Conservation (phyloP, 2,888 invertebrate species). For the Neuroscelio doddi region DNA sequence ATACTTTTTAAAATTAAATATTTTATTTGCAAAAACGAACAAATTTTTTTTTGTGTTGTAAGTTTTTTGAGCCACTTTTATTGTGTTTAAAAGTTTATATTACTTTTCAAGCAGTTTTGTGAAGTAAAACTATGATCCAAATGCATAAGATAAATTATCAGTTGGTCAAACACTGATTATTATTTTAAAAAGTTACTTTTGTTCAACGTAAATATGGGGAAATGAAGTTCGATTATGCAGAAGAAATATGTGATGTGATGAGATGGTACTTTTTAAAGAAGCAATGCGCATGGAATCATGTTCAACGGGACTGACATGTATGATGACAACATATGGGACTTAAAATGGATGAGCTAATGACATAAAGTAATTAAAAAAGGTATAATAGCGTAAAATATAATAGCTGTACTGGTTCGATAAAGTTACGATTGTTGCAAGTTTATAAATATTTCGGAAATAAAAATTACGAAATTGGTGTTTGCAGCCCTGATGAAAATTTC, state of each 20-base stretch:
- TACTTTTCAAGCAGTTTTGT: not conserved
- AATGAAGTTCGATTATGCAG: slow-evolving; percentile 1
- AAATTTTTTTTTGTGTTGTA: too few species aligned
- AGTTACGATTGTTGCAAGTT: too few species aligned
- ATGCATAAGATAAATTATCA: not conserved
- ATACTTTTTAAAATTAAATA: too few species aligned
- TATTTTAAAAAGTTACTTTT: slow-evolving; percentile 1
- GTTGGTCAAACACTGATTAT: not conserved
- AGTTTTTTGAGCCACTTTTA: too few species aligned
- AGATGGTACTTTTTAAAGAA: slow-evolving; percentile 5
- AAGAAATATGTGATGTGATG: slow-evolving; percentile 9
- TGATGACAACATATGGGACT: slow-evolving; percentile 4
- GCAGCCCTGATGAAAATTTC: too few species aligned
- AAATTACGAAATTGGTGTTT: too few species aligned
- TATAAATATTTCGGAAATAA: too few species aligned
- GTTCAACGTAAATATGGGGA: not conserved
- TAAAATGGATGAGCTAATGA: slow-evolving; percentile 8
- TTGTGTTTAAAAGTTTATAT: slow-evolving; percentile 47
- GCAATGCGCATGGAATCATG: slow-evolving; percentile 3
- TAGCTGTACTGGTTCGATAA: too few species aligned
- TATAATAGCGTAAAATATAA: slow-evolving; percentile 6
- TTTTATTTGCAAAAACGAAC: too few species aligned
- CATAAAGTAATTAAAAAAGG: slow-evolving; percentile 31
- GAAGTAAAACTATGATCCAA: slow-evolving; percentile 2
- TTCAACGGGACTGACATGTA: slow-evolving; percentile 2